Conservation (phyloP, 2,113 vertebrate genomes). For the Lampris megalopsis region DNA sequence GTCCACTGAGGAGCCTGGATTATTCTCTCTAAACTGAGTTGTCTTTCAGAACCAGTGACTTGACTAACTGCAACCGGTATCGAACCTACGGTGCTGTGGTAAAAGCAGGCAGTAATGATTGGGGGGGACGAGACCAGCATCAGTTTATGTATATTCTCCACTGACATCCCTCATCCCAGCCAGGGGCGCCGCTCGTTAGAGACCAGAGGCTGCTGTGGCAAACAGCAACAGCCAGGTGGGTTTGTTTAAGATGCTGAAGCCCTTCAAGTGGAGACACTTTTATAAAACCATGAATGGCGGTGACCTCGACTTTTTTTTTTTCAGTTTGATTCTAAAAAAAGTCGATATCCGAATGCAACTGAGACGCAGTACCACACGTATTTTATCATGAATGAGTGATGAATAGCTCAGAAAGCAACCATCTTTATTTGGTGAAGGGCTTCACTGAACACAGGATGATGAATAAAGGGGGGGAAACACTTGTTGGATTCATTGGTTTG, state of each 20-base stretch:
- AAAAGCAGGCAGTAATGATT: constrained; percentile 8
- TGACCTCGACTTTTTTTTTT: neutral
- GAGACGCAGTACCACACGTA: neutral
- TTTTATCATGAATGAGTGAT: neutral
- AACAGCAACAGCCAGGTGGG: neutral
- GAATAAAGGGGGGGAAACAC: too few species aligned
- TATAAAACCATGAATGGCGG: neutral
- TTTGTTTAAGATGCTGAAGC: too few species aligned
- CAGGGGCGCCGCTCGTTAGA: neutral
- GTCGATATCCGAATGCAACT: neutral
- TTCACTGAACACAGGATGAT: neutral
- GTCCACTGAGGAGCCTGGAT: neutral
- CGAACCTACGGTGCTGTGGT: neutral
- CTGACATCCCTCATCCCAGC: neutral
- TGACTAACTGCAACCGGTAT: constrained; percentile 6
- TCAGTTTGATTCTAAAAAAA: neutral
- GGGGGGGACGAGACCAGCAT: constrained; percentile 9
- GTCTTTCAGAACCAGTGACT: constrained; percentile 16
- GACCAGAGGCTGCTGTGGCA: constrained; percentile 3
- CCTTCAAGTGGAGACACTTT: too few species aligned
- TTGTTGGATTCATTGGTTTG: too few species aligned
- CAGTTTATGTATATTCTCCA: constrained; percentile 3
- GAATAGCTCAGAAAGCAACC: neutral
- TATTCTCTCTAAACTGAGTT: constrained; percentile 12
- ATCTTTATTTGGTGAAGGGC: neutral